phyloP scores from a whole-genome alignment of 2,888 invertebrate genomes.

The Xylocampa areola region DNA sequence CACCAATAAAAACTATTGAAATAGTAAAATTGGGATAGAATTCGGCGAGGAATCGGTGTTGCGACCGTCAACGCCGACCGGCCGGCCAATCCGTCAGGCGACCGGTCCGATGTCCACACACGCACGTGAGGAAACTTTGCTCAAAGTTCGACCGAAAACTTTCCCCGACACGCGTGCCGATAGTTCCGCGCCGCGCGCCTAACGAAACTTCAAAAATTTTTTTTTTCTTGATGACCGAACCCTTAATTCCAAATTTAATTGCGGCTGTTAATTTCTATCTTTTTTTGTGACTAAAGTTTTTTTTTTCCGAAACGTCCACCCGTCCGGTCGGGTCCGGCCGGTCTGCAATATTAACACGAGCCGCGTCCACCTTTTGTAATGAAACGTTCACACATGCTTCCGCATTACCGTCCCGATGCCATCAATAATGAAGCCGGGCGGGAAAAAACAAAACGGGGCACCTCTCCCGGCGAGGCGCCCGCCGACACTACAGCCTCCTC shows the following conservation, averaged over 20 bases:
- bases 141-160: slow-evolving; percentile 78
- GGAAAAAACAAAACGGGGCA: slow-evolving; percentile 89
- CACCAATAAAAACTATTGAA: slow-evolving; percentile 64
- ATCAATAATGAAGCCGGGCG: slow-evolving; percentile 90
- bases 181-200: slow-evolving; percentile 71
- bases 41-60: slow-evolving; percentile 42
- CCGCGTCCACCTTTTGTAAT: slow-evolving; percentile 90
- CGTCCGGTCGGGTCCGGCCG: slow-evolving; percentile 88
- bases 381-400: slow-evolving; percentile 90
- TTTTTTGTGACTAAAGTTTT: slow-evolving; percentile 72
- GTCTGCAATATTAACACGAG: slow-evolving; percentile 89
- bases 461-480: slow-evolving; percentile 88
- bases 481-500: slow-evolving; percentile 90
- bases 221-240: slow-evolving; percentile 52
- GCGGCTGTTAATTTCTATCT: slow-evolving; percentile 68
- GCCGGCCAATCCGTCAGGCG: slow-evolving; percentile 72
- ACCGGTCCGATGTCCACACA: slow-evolving; percentile 74
- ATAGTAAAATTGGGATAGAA: slow-evolving; percentile 53
- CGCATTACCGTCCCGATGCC: slow-evolving; percentile 90
- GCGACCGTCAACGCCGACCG: slow-evolving; percentile 61
- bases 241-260: slow-evolving; percentile 67
- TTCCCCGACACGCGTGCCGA: slow-evolving; percentile 75
- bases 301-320: slow-evolving; percentile 85
- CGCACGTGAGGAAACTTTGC: slow-evolving; percentile 83
- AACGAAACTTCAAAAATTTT: slow-evolving; percentile 58